Conservation (phyloP, 2,797 vertebrate species). For the Acropternis orthonyx region DNA sequence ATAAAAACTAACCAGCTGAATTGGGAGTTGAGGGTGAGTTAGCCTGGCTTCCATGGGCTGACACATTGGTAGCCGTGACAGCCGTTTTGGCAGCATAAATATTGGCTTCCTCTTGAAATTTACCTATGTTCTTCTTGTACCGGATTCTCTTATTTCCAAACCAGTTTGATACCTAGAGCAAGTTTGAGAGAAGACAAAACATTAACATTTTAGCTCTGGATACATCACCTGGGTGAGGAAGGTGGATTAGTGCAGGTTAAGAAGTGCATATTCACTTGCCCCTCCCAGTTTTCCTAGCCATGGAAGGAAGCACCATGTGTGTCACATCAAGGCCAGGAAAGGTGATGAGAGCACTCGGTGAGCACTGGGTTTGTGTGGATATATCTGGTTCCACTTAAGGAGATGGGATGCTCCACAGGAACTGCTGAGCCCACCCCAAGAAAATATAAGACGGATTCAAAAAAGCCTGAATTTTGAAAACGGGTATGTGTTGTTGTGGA, state of each 20-base stretch:
- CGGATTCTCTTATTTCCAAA: conserved; percentile 99
- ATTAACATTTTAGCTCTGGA: neutral
- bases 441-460: neutral
- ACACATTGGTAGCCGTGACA: conserved; percentile 95
- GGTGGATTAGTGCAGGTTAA: neutral
- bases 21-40: conserved; percentile 99
- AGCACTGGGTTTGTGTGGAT: neutral
- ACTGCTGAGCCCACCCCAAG: rapidly evolving
- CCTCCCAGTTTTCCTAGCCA: rapidly evolving
- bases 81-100: conserved; percentile 99
- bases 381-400: neutral
- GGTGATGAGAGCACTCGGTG: neutral
- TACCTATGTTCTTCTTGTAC: conserved; percentile 99
- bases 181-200: conserved; percentile 56
- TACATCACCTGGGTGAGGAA: neutral
- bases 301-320: rapidly evolving
- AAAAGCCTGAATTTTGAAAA: neutral
- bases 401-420: neutral
- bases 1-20: conserved; percentile 93
- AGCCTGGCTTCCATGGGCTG: conserved; percentile 98
- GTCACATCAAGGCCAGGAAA: neutral
- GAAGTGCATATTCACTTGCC: neutral
- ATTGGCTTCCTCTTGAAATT: conserved; percentile 99
- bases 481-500: neutral
- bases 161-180: conserved; percentile 96